A percentile compares a stretch with the other conserved stretches of the same genome.
Evolutionary conservation across 2,888 invertebrate species (phyloP).

Genomic region (Nephrotoma guestfalica): DNA sequence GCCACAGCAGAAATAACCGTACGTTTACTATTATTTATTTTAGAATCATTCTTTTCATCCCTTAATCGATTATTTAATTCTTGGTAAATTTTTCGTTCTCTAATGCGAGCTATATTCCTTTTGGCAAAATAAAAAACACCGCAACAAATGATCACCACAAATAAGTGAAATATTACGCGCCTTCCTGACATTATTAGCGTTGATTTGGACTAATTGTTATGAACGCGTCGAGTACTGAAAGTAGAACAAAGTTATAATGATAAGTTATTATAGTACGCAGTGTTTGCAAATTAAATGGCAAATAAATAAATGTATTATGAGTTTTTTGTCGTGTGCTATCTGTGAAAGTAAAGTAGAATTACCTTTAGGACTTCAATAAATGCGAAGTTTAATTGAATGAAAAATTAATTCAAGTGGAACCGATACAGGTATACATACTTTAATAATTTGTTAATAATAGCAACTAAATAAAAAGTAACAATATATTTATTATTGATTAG

Average conservation of each 20-base stretch:
- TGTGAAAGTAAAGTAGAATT: no score
- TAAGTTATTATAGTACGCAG: neutral
- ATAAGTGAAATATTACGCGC: neutral
- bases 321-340: neutral
- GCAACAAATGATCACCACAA: neutral
- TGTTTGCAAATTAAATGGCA: neutral
- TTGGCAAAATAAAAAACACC: neutral
- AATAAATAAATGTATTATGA: neutral
- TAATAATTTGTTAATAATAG: neutral
- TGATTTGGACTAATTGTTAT: neutral
- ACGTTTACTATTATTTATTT: neutral
- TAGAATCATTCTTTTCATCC: neutral
- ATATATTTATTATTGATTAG: neutral
- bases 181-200: neutral
- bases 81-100: neutral
- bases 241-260: neutral
- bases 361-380: neutral
- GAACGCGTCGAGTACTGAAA: neutral
- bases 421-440: constrained; percentile 83
- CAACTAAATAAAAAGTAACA: neutral
- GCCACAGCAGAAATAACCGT: neutral
- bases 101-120: neutral
- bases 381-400: neutral
- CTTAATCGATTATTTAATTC: neutral
- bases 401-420: constrained; percentile 54